Base-by-base conservation (phyloP, 2,888 invertebrate species). In the Sialis fuliginosa region DNA sequence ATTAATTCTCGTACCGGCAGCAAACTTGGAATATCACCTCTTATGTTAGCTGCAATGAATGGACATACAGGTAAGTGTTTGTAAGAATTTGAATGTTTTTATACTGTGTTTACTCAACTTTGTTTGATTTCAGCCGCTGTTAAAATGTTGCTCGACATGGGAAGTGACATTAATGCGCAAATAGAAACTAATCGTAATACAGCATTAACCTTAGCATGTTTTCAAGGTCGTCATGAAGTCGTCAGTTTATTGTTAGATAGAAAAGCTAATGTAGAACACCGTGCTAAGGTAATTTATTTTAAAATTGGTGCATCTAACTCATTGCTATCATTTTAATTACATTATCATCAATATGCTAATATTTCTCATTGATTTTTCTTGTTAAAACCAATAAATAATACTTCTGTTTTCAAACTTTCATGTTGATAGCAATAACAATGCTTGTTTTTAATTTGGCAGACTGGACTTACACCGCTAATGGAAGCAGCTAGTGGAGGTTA, bases 31-130 rank as follows among this genome's bases (percentile, higher is more conserved):
- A 98, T 98, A 58, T 96, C 96, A 1, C 98, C 98, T 5, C 74
- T 99, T 47, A 99, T 98, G 98, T 67, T 98, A 60, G 96, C 97
- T 12, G 93, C 97, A 30, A 98, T 98, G 97, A 98, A 98, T 71
- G 97, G 97, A 0, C 91, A 92, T 61, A 83, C 85, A 44, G 66
- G 68, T 69, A 55, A 54, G 53, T 46, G 37, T 32, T 39, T 43
- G 31, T 6, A 50, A 12, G 12, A 33, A 22, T 22, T 22, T 22
- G 22, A 22, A 22, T 4, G 22, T 22, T 22, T 22, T 22, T 22
- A 22, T 22, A 22, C 22, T 22, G 22, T 47, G 12, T 42, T 22
- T 44, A 32, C 22, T 10, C 48, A 35, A 46, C 32, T 33, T 40
- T 49, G 46, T 48, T 48, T 43, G 10, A 67, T 71, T 70, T 62